Evolutionary conservation across 2,797 vertebrate genomes (phyloP).

Genomic region (Scleropages formosus): DNA sequence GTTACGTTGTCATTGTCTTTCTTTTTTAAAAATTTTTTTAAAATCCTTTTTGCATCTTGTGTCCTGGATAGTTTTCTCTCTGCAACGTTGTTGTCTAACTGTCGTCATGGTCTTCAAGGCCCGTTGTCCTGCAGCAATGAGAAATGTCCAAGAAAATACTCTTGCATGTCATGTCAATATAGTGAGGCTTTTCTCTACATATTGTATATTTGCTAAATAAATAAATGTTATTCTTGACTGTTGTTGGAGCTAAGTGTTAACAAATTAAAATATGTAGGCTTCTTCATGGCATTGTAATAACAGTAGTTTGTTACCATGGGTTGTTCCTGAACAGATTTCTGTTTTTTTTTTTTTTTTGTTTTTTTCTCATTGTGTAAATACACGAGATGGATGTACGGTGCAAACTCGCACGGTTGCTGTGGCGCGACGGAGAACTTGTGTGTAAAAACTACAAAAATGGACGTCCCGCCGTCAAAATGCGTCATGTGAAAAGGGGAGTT

Average conservation of each 20-base stretch:
- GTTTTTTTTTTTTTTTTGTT: background rate
- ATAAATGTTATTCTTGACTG: slow-evolving; percentile 86
- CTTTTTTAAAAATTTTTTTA: slow-evolving; percentile 52
- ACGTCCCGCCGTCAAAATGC: slow-evolving; percentile 46
- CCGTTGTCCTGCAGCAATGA: slow-evolving; percentile 64
- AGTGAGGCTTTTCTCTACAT: slow-evolving; percentile 82
- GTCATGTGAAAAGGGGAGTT: background rate
- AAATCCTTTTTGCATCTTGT: slow-evolving; percentile 51
- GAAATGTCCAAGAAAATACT: slow-evolving; percentile 71
- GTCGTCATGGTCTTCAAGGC: slow-evolving; percentile 52
- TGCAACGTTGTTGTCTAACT: slow-evolving; percentile 53
- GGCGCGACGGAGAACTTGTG: slow-evolving; percentile 4
- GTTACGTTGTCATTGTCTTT: slow-evolving; percentile 46
- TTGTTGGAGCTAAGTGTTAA: slow-evolving; percentile 84
- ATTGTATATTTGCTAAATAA: slow-evolving; percentile 82
- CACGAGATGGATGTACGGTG: slow-evolving; percentile 11
- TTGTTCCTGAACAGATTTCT: slow-evolving; percentile 69
- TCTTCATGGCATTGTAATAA: slow-evolving; percentile 74
- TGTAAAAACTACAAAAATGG: slow-evolving; percentile 13
- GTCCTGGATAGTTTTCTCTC: slow-evolving; percentile 55
- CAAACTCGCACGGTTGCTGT: background rate
- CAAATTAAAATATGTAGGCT: slow-evolving; percentile 75
- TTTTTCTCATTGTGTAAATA: slow-evolving; percentile 16
- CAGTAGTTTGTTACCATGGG: slow-evolving; percentile 72
- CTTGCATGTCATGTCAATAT: slow-evolving; percentile 82